These are phyloP conservation scores for Achlya flavicornis DNA, from an alignment of 2,888 invertebrate genomes.

Conservation along the genomic window DNA sequence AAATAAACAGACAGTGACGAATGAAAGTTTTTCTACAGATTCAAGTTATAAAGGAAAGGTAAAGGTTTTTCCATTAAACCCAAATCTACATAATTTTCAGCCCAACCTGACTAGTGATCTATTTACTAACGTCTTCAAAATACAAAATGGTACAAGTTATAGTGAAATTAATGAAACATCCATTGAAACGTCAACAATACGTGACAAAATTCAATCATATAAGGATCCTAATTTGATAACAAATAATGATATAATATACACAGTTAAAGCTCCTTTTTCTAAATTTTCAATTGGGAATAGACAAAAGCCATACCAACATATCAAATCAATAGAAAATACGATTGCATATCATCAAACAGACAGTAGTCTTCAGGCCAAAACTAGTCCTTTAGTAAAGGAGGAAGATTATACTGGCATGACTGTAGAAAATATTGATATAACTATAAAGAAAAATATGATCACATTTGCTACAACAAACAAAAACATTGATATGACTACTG, in stretches of 20 bases:
- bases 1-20: not conserved
- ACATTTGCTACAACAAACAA: not conserved
- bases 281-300: not conserved
- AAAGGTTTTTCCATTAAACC: not conserved
- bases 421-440: not conserved
- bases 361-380: not conserved
- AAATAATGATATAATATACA: not conserved
- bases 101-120: not conserved
- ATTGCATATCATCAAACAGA: not conserved
- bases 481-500: not conserved
- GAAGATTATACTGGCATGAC: not conserved
- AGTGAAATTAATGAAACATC: not conserved
- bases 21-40: not conserved
- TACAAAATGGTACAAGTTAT: not conserved
- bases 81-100: not conserved
- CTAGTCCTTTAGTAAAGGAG: not conserved
- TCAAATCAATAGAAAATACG: not conserved
- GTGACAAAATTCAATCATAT: not conserved
- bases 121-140: not conserved
- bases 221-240: not conserved
- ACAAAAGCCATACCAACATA: not conserved
- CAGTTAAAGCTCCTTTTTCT: not conserved
- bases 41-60: not conserved
- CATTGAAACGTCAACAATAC: not conserved
- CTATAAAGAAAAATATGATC: not conserved